Evolutionary conservation across 2,797 vertebrate species (phyloP).

Genomic region (Syngnathus rostellatus): DNA sequence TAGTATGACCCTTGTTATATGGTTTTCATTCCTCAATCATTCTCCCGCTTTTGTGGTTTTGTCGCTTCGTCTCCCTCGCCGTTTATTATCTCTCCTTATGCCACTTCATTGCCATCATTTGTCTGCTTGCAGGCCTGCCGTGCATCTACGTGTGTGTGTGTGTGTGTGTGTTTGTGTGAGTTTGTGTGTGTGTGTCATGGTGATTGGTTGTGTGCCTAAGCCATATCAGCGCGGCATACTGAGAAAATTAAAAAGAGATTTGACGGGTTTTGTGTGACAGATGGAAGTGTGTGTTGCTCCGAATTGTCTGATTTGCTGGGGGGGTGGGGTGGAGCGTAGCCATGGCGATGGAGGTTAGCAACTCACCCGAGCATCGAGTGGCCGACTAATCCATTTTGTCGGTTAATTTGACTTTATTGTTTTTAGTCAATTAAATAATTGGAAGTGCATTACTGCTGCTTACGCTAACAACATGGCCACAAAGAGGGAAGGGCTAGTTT

Average conservation of each 20-base stretch:
- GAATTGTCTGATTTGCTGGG: neutral
- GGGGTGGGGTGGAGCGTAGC: neutral
- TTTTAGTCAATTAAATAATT: neutral
- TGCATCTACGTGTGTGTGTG: slow-evolving; percentile 6
- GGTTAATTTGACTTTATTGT: neutral
- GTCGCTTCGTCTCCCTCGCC: slow-evolving; percentile 30
- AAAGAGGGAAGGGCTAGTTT: too few species aligned
- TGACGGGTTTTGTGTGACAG: slow-evolving; percentile 43
- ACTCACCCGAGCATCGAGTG: neutral
- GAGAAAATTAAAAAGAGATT: slow-evolving; percentile 60
- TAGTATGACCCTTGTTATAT: neutral
- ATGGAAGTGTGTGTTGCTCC: slow-evolving; percentile 37
- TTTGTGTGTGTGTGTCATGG: slow-evolving; percentile 9
- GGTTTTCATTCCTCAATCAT: slow-evolving; percentile 1
- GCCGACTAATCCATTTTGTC: neutral
- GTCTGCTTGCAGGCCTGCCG: slow-evolving; percentile 26
- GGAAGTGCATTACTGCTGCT: too few species aligned
- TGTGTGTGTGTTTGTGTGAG: neutral
- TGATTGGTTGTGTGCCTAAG: slow-evolving; percentile 34
- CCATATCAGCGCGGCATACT: slow-evolving; percentile 39
- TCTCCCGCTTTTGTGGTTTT: slow-evolving; percentile 20
- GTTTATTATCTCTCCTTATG: slow-evolving; percentile 32
- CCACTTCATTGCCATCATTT: slow-evolving; percentile 41
- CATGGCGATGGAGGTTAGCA: neutral
- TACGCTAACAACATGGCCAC: too few species aligned